Conservation (phyloP, 2,797 vertebrate genomes). For the Artibeus lituratus region DNA sequence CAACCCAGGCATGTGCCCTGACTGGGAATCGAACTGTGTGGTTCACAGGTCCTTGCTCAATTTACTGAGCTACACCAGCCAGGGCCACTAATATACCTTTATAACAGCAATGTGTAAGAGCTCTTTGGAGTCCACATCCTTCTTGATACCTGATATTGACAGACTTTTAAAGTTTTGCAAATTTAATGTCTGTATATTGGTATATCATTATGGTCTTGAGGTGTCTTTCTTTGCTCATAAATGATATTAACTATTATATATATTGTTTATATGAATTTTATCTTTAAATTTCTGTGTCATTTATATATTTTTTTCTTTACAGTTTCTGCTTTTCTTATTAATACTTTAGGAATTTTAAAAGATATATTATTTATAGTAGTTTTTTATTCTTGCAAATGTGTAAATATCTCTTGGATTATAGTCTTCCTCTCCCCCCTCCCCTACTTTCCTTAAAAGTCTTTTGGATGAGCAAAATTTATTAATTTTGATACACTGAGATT, state of each 20-base stretch:
- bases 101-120: background rate
- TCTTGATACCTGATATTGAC: background rate
- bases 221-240: background rate
- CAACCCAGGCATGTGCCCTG: too few relatives aligned
- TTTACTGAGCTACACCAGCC: too few relatives aligned
- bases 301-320: background rate
- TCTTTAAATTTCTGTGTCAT: background rate
- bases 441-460: background rate
- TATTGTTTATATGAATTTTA: background rate
- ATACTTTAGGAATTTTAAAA: background rate
- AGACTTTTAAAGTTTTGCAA: background rate
- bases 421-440: accelerated
- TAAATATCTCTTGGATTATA: background rate
- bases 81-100: background rate
- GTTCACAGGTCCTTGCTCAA: too few relatives aligned
- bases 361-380: background rate
- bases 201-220: background rate
- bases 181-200: background rate
- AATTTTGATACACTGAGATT: background rate
- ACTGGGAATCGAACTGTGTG: too few relatives aligned
- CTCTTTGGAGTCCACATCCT: background rate
- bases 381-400: background rate
- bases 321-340: background rate
- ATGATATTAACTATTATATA: background rate
- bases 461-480: background rate